Evolutionary conservation across 2,797 vertebrate genomes (phyloP), one percentile per base, ranked within the genome.

Genomic region (Bradypodion pumilum): DNA sequence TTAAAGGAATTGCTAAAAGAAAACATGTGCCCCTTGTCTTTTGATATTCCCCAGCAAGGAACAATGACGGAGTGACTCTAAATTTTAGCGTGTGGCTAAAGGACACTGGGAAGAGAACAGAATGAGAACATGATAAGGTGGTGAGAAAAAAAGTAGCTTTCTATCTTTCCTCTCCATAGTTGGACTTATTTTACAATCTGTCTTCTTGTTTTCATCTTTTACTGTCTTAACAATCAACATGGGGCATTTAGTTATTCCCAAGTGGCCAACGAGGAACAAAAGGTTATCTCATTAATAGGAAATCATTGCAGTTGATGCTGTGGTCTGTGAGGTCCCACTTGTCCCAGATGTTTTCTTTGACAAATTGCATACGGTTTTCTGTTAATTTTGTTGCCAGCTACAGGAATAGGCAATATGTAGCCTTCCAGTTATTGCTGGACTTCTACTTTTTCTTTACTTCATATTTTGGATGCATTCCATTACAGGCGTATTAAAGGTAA

Each of bases 81-180:
- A 80, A 84, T 87, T 89, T 65, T 75, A 60, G 86, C 66, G 63
- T 13, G 1, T 66, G 85, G 66, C 68, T 81, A 78, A 88, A 86
- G 76, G 37, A 65, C 86, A 35, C 68, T 87, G 77, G 73, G 27
- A 77, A 89, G 40, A 76, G 40, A 68, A 59, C 35, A 25, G 9
- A 25, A 59, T 23, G 19, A 81, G 42, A 49, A 16, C n/a, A 25
- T 40, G 32, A 76, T 70, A 29, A 76, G 40, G 62, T 74, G 42
- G 66, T 80, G 76, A 56, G 56, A 16, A 60, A n/a, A n/a, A 46
- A 19, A 56, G 32, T 80, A 69, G 19, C 25, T 40, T n/a, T 76
- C 40, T 81, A 0, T 80, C 70, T 42, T 32, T 46, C 27, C n/a
- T 27, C 13, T 0, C 12, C 37, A 74, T 56, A 49, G 46, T 69